Conservation (phyloP, 2,888 invertebrate species). For the Druceiella hillmani region DNA sequence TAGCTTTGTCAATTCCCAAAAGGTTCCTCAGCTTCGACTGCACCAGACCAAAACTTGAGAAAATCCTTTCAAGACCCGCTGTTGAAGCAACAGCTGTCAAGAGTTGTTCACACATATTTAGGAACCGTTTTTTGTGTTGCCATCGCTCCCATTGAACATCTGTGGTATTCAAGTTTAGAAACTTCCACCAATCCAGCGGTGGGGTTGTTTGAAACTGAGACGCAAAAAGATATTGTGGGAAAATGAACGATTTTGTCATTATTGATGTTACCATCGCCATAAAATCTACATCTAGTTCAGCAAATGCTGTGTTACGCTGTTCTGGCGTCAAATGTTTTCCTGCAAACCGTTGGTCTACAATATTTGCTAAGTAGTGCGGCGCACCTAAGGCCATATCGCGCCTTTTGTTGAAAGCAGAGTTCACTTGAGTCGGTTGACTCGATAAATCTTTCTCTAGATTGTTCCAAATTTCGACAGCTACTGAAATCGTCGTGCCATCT, state of each 20-base stretch:
- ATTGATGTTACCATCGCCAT: constrained; percentile 5
- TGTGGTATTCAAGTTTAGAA: constrained; percentile 6
- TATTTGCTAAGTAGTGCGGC: no score
- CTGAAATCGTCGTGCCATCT: no score
- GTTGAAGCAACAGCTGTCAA: constrained; percentile 10
- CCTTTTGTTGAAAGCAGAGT: no score
- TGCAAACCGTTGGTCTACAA: no score
- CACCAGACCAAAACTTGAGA: constrained; percentile 7
- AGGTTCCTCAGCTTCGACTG: constrained; percentile 7
- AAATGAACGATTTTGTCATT: constrained; percentile 8
- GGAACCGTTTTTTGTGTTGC: constrained; percentile 6
- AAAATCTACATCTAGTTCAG: no score
- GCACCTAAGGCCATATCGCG: no score
- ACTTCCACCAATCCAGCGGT: constrained; percentile 8
- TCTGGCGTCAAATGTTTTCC: no score
- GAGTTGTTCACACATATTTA: constrained; percentile 5
- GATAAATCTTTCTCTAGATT: no score
- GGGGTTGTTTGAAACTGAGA: constrained; percentile 6
- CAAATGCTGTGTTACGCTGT: no score
- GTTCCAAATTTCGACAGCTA: no score
- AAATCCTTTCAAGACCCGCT: constrained; percentile 8
- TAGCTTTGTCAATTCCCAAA: not conserved
- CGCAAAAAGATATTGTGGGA: constrained; percentile 9
- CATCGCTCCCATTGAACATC: constrained; percentile 3
- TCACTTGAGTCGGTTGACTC: no score